These are phyloP conservation scores for Ochotona princeps DNA, from an alignment of 2,113 vertebrate species.

Conservation along the genomic window DNA sequence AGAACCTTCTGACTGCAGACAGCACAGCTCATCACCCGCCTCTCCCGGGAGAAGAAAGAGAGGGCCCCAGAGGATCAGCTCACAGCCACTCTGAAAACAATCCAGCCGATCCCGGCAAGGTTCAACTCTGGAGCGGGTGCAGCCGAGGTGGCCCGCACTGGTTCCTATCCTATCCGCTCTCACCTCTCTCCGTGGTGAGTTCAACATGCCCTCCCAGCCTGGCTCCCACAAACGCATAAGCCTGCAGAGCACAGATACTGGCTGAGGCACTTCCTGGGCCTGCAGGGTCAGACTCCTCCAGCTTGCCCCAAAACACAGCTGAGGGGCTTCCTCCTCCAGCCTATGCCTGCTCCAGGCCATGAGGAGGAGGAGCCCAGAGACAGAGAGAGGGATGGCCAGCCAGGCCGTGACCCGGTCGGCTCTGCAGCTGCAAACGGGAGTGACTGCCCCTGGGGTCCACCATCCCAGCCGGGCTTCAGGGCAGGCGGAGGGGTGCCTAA, in stretches of 20 bases:
- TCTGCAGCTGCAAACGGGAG: too few species aligned
- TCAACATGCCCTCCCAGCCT: background rate
- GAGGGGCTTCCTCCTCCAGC: background rate
- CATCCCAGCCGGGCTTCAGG: background rate
- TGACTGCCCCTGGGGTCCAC: background rate
- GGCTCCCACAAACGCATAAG: background rate
- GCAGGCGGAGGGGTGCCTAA: background rate
- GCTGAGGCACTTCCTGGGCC: constrained; percentile 53
- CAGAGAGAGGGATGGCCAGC: background rate
- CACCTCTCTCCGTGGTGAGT: background rate
- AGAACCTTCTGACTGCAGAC: constrained; percentile 18
- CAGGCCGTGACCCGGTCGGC: background rate
- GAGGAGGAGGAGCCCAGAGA: background rate
- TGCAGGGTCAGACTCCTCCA: background rate
- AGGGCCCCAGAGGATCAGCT: background rate
- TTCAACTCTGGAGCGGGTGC: background rate
- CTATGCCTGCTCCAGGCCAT: background rate
- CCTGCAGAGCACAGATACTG: background rate
- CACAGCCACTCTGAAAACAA: constrained; percentile 3
- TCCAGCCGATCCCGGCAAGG: background rate
- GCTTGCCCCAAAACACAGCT: background rate
- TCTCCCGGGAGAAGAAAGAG: background rate
- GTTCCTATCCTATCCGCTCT: background rate
- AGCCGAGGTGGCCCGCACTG: background rate
- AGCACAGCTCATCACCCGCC: background rate